Evolutionary conservation across 2,888 invertebrate species (phyloP), one percentile per base, ranked within the genome.

Genomic region (Scrobipalpa atriplicella): DNA sequence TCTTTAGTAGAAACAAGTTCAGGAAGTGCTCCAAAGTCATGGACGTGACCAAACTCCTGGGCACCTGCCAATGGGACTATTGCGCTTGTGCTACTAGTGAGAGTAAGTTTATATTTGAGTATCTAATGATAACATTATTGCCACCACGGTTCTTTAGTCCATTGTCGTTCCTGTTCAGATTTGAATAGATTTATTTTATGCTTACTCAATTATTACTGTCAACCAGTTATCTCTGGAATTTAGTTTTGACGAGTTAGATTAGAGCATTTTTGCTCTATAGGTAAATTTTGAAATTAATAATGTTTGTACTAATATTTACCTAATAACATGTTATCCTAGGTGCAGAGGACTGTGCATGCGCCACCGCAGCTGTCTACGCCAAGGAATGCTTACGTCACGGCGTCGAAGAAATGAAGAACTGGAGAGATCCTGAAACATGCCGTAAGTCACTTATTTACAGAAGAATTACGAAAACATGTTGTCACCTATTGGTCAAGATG

Each of bases 391-490:
- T 93, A 3, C 93, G 95, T 5, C 94, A 94, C 65, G 96, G 96
- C 1, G 86, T 95, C 0, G 92, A 93, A 21, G 86, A 95, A 68
- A 91, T 95, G 75, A 90, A 93, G 64, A 94, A 94, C 54, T 98
- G 98, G 98, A 94, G 98, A 63, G 95, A 95, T 75, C 88, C 94
- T n/a, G 94, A 95, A 9, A 94, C 95, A 60, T 98, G 98, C 81
- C 97, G 98, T 98, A 92, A 95, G 97, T 95, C n/a, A 21, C 2
- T 6, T 1, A 13, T 10, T 13, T 19, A 62, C 36, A 61, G 7
- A 39, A 29, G 5, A 29, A 29, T 3, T 29, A 29, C 5, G 29
- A 29, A 29, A n/a, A n/a, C n/a, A n/a, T n/a, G n/a, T n/a, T n/a
- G n/a, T n/a, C n/a, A n/a, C n/a, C n/a, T n/a, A n/a, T n/a, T n/a